These are phyloP conservation scores for Drosophila paracracens DNA, from an alignment of 2,888 invertebrate species.

Conservation along the genomic window DNA sequence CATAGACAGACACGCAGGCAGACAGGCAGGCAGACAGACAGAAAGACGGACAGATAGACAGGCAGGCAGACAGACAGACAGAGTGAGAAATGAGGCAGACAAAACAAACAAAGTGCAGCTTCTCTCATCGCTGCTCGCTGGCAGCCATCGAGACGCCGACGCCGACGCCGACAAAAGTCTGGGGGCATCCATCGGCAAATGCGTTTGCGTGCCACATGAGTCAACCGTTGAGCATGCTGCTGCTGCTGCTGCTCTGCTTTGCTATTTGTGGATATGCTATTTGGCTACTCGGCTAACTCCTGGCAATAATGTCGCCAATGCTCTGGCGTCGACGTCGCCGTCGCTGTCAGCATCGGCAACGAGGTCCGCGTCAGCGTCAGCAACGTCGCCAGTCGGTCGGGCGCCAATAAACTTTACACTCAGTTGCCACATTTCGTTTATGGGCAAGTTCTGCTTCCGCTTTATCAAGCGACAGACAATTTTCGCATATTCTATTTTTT, in stretches of 20 bases:
- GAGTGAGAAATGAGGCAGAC: conserved; percentile 68
- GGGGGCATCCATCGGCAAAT: conserved; percentile 44
- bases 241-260: conserved; percentile 34
- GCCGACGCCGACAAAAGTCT: conserved; percentile 29
- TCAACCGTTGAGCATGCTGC: conserved; percentile 34
- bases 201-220: conserved; percentile 79
- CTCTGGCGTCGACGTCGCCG: conserved; percentile 6
- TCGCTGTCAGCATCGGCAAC: neutral
- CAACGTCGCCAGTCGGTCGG: conserved; percentile 80
- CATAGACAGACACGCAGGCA: conserved; percentile 22
- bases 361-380: conserved; percentile 1
- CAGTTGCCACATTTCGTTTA: conserved; percentile 81
- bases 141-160: conserved; percentile 73
- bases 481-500: conserved; percentile 71
- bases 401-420: conserved; percentile 82
- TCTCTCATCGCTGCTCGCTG: conserved; percentile 27
- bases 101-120: conserved; percentile 72
- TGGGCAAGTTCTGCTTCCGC: conserved; percentile 80
- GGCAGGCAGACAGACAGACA: conserved; percentile 21
- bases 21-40: neutral
- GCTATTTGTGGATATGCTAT: conserved; percentile 18
- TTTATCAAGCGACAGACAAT: conserved; percentile 80
- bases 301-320: conserved; percentile 17
- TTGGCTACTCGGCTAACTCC: conserved; percentile 4
- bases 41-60: conserved; percentile 1